Base-by-base conservation (phyloP, 1,140 invertebrate species). In the Lordiphosa mommai region DNA sequence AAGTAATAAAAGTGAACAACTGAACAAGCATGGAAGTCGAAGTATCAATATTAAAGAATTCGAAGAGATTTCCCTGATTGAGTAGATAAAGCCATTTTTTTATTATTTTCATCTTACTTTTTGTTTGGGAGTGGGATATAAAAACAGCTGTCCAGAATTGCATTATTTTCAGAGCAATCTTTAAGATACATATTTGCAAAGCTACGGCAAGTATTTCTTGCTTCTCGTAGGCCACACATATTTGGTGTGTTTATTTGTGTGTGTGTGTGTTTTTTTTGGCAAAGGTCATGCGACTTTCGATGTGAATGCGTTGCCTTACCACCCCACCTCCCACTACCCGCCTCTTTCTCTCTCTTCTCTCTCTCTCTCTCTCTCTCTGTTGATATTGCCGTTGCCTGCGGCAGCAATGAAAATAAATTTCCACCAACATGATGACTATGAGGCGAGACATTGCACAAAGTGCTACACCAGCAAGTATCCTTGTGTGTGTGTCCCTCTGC, bases 381-480 rank as follows among this genome's bases (percentile, higher is more conserved):
- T 68, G 64, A 68, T 68, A 63, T 70, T 70, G 52, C 56, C 52
- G 66, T 63, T 77, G 77, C 77, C 72, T 77, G 79, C 68, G 79
- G 77, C 72, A 67, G 79, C 77, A 85, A 85, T 84, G 79, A 84
- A 84, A 84, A 84, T 77, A 84, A 84, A 84, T 84, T 72, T 72
- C 34, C 60, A 84, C 58, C 77, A 84, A 82, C 77, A 84, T 82
- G 77, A 82, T 63, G 77, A 82, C 77, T 84, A 82, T 84, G 77
- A 76, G 77, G 71, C 61, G 61, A 82, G 76, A 84, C 77, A 66
- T 84, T 59, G 59, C 77, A 72, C 72, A 84, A 85, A 82, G 77
- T 82, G 76, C 72, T 84, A 46, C 71, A 56, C 58, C 67, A 58
- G 64, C 63, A 53, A 44, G 51, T 58, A 52, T 55, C 34, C 37